A percentile compares a stretch with the other conserved stretches of the same genome.
Evolutionary conservation across 2,888 invertebrate species (phyloP).

Genomic region (Drosophila glabriapex): DNA sequence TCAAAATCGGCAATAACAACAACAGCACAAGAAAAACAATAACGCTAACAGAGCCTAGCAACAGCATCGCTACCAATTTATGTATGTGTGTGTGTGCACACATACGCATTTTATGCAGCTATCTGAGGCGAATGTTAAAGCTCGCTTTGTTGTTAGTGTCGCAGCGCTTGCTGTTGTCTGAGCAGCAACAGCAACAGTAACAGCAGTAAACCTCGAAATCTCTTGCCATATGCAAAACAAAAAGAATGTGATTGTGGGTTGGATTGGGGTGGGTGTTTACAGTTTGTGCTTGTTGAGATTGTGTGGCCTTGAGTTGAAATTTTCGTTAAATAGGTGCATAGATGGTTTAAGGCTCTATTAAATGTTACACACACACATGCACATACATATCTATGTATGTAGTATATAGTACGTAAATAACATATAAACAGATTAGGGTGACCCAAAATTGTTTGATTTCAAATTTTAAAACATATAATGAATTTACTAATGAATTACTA

Average conservation of each 20-base stretch:
- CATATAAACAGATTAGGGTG: conserved; percentile 20
- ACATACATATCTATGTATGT: neutral
- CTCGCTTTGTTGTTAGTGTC: conserved; percentile 36
- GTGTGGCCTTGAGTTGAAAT: conserved; percentile 40
- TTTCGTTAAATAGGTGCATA: conserved; percentile 9
- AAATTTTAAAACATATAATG: neutral
- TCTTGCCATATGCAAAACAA: conserved; percentile 5
- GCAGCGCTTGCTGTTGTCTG: conserved; percentile 5
- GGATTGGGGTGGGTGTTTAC: neutral
- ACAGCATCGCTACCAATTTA: conserved; percentile 56
- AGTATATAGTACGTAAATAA: neutral
- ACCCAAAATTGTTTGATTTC: neutral
- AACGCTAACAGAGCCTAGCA: conserved; percentile 54
- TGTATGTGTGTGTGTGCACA: conserved; percentile 9
- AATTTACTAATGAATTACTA: neutral
- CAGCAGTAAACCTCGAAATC: conserved; percentile 18
- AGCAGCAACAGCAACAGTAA: conserved; percentile 13
- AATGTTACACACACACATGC: neutral
- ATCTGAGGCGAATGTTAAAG: conserved; percentile 31
- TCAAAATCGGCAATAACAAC: conserved; percentile 45
- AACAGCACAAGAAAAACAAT: conserved; percentile 42
- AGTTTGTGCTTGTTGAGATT: conserved; percentile 20
- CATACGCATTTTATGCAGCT: conserved; percentile 13
- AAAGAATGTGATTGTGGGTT: neutral
- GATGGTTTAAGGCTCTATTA: conserved; percentile 6